phyloP scores from a whole-genome alignment of 2,113 vertebrate genomes.

The Mystacornis crossleyi region DNA sequence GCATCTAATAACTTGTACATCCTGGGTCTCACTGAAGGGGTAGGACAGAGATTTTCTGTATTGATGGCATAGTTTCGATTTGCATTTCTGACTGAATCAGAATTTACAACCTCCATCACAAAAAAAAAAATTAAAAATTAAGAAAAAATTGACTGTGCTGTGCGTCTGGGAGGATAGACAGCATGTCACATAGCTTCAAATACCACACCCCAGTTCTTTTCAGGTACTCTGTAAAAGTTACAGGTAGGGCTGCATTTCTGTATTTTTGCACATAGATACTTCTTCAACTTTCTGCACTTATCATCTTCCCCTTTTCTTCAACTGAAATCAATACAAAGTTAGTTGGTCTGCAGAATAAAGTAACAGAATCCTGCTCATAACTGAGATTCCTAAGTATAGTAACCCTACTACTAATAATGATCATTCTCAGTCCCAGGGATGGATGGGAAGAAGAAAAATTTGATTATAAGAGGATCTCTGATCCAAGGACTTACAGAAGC shows the following conservation, averaged over 20 bases:
- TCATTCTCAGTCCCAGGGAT: background rate
- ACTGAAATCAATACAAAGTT: background rate
- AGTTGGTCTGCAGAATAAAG: background rate
- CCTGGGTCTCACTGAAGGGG: background rate
- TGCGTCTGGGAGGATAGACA: background rate
- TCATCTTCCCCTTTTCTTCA: background rate
- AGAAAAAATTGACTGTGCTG: background rate
- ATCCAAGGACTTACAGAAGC: background rate
- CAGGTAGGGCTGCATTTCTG: background rate
- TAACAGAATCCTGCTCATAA: background rate
- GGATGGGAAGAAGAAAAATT: background rate
- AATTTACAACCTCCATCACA: background rate
- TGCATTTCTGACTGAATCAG: background rate
- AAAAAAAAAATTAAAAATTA: background rate
- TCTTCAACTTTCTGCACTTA: background rate
- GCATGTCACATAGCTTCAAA: too few species aligned
- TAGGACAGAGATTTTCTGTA: accelerated
- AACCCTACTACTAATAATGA: background rate
- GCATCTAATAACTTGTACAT: background rate
- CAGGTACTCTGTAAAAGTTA: background rate
- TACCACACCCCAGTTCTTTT: background rate
- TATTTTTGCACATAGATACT: background rate
- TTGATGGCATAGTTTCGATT: background rate
- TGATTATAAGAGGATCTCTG: background rate
- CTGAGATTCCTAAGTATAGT: background rate